phyloP scores from a whole-genome alignment of 1,140 invertebrate species.

The Panonychus citri region DNA sequence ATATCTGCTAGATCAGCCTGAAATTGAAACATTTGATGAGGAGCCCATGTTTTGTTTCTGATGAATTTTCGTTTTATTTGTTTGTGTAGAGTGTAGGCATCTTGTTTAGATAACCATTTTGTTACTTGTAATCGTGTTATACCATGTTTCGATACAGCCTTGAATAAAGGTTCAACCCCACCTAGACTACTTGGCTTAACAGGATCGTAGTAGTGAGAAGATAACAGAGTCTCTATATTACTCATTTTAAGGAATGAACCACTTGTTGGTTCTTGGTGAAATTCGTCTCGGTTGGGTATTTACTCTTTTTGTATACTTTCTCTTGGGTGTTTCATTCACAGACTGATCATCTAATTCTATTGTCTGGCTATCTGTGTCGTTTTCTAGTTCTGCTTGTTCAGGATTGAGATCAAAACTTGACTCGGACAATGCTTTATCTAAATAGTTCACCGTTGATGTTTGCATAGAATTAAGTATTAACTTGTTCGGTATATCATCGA shows the following conservation, averaged over 20 bases:
- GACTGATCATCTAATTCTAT: too few species aligned
- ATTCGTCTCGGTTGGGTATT: background rate
- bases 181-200: background rate
- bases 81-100: background rate
- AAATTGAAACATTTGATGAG: constrained; percentile 12
- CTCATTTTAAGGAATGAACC: background rate
- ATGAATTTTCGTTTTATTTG: background rate
- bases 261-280: background rate
- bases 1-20: constrained; percentile 17
- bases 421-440: too few species aligned
- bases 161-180: background rate
- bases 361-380: too few species aligned
- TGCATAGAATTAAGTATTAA: background rate
- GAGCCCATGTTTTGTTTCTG: background rate
- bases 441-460: too few species aligned
- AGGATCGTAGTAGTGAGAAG: background rate
- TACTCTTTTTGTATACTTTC: background rate
- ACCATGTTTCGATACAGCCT: background rate
- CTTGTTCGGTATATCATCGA: background rate
- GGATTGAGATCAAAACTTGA: too few species aligned
- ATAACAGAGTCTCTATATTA: background rate
- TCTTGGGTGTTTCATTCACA: too few species aligned
- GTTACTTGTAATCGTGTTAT: background rate
- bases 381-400: too few species aligned
- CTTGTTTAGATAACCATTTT: background rate